Conservation (phyloP, 2,888 invertebrate genomes). For the Dicroscelio sp. region DNA sequence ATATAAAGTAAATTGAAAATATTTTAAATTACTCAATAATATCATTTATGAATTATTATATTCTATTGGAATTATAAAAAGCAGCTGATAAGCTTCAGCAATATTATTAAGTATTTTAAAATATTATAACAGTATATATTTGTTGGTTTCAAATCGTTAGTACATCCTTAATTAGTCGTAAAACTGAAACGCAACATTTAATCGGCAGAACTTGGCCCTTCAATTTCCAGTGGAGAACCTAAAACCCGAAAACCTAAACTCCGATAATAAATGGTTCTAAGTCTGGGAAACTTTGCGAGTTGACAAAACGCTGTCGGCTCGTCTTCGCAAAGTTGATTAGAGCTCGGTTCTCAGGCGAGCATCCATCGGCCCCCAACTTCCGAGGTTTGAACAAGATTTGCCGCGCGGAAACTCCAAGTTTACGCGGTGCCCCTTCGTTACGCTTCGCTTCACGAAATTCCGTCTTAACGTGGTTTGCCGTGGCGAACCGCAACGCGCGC, state of each 20-base stretch:
- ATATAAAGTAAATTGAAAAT: no score
- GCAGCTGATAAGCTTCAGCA: no score
- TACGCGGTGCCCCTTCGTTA: conserved; percentile 25
- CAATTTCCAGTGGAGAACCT: background rate
- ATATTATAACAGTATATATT: no score
- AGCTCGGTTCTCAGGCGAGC: background rate
- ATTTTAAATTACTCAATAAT: no score
- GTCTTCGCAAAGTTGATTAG: conserved; percentile 28
- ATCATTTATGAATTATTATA: no score
- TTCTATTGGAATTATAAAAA: no score
- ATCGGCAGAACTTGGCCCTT: no score
- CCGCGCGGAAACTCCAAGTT: conserved; percentile 34
- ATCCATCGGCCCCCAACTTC: background rate
- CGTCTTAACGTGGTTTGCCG: background rate
- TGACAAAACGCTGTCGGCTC: conserved; percentile 56
- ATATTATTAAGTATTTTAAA: no score
- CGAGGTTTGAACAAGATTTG: conserved; percentile 30
- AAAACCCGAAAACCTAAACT: background rate
- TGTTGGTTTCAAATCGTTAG: no score
- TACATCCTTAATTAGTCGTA: no score
- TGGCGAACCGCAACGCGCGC: background rate
- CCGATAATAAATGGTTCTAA: conserved; percentile 29
- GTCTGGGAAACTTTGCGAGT: conserved; percentile 19
- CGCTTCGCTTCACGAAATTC: background rate
- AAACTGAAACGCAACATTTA: no score